Percentiles rank a stretch among this genome's conserved stretches.
Conservation (phyloP, 2,888 invertebrate species). For the Caenorhabditis sp. region DNA sequence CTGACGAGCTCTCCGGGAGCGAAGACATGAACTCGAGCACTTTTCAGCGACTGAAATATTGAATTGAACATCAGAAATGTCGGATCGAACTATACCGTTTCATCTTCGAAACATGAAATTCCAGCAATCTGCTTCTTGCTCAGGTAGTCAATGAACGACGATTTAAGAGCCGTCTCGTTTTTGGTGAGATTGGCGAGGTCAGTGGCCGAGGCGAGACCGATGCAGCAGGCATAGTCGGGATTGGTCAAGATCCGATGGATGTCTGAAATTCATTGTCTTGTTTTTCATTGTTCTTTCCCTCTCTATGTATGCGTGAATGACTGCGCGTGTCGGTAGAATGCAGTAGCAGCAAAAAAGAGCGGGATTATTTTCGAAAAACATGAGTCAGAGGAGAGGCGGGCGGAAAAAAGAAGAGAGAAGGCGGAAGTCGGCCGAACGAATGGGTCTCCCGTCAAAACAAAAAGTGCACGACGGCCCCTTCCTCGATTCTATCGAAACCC, state of each 20-base stretch:
- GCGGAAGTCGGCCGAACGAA: constrained; percentile 29
- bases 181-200: neutral
- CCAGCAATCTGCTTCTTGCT: constrained; percentile 44
- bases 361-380: constrained; percentile 37
- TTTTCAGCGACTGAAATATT: constrained; percentile 14
- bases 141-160: constrained; percentile 35
- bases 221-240: constrained; percentile 38
- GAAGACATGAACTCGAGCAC: constrained; percentile 47
- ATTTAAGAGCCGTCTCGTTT: constrained; percentile 8
- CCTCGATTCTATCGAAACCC: constrained; percentile 21
- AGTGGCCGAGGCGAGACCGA: constrained; percentile 8
- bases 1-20: constrained; percentile 31
- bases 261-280: constrained; percentile 34
- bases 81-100: constrained; percentile 1
- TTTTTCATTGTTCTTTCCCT: constrained; percentile 9
- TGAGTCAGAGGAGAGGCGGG: constrained; percentile 28
- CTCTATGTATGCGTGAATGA: constrained; percentile 21
- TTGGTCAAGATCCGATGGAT: constrained; percentile 28
- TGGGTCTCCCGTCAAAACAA: constrained; percentile 24
- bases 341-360: constrained; percentile 4
- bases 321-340: constrained; percentile 8
- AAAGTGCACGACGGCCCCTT: constrained; percentile 39
- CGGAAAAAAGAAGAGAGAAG: constrained; percentile 7
- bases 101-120: constrained; percentile 23
- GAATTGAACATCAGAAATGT: neutral